Base-by-base conservation (phyloP, 2,113 vertebrate species). In the Myxocyprinus asiaticus region DNA sequence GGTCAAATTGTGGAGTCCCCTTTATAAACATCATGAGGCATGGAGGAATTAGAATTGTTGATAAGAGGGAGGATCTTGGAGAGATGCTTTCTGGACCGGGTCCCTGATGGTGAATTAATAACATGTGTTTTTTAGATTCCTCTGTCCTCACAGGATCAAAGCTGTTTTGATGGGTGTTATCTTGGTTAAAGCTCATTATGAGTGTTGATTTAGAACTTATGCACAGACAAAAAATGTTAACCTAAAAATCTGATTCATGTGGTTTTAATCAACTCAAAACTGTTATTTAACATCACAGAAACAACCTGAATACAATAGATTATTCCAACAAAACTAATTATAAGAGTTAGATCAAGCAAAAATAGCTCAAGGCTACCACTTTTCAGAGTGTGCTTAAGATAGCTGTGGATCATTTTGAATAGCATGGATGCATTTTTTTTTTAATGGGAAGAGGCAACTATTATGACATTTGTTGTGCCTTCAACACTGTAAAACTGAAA, bases 11-110 rank as follows among this genome's bases (percentile, higher is more conserved):
- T 6, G n/a, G 58, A 43, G 6, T 48, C n/a, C 22, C 43, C 73
- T 89, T 88, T 91, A 90, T 90, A 86, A 33, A 77, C 85, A 84
- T 48, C 76, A 4, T 17, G 33, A 82, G 15, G 45, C 85, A 67
- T 6, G 4, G 44, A 81, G 64, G 79, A 80, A 83, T 89, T 85
- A 58, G 80, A 61, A 72, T 45, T 77, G 77, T 86, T 61, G 65
- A 7, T 14, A 22, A 4, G 82, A 72, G 87, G 89, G 86, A 89
- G 89, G 89, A 78, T 86, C 87, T 81, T 59, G 22, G 67, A 33
- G 56, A 62, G 50, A 51, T n/a, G 17, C 14, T 64, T 87, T 79
- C 64, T 15, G 17, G 55, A 83, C 12, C n/a, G 15, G 7, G 8
- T 79, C 84, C 61, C 83, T 77, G 59, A 53, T 82, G 83, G 51